A percentile compares a stretch with the other conserved stretches of the same genome.
phyloP scores from a whole-genome alignment of 2,797 vertebrate genomes.

The Trachops cirrhosus region DNA sequence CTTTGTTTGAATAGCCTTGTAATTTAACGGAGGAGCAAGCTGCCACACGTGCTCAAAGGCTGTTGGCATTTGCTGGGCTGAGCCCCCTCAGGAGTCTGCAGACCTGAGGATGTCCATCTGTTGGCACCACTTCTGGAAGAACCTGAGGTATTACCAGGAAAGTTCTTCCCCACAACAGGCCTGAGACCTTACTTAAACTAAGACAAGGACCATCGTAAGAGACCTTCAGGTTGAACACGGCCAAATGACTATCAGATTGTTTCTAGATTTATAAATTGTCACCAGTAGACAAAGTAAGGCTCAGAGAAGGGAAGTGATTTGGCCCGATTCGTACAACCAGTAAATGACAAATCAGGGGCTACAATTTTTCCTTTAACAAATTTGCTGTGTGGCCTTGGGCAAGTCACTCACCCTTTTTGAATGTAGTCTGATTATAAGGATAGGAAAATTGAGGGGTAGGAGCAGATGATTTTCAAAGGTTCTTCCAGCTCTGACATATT shows the following conservation, averaged over 20 bases:
- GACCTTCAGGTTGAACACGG: neutral
- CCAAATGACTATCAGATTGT: neutral
- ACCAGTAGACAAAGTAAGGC: neutral
- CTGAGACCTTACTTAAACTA: neutral
- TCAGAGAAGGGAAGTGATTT: neutral
- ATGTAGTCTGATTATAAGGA: conserved; percentile 9
- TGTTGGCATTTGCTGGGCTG: neutral
- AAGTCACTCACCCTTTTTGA: neutral
- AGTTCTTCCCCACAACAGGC: neutral
- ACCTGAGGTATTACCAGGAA: neutral
- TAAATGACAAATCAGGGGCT: neutral
- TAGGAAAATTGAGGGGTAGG: neutral
- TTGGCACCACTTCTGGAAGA: neutral
- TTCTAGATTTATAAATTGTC: neutral
- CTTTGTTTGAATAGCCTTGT: neutral
- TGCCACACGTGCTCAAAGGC: neutral
- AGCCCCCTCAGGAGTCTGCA: neutral
- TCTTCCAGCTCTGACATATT: neutral
- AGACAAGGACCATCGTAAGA: neutral
- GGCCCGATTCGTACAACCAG: neutral
- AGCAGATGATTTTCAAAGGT: neutral
- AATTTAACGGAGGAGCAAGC: neutral
- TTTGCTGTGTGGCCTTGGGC: neutral
- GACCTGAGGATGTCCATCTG: neutral
- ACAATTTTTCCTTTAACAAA: neutral